Evolutionary conservation across 1,140 invertebrate species (phyloP), one percentile per base, ranked within the genome.

Genomic region (Anastatus disparis): DNA sequence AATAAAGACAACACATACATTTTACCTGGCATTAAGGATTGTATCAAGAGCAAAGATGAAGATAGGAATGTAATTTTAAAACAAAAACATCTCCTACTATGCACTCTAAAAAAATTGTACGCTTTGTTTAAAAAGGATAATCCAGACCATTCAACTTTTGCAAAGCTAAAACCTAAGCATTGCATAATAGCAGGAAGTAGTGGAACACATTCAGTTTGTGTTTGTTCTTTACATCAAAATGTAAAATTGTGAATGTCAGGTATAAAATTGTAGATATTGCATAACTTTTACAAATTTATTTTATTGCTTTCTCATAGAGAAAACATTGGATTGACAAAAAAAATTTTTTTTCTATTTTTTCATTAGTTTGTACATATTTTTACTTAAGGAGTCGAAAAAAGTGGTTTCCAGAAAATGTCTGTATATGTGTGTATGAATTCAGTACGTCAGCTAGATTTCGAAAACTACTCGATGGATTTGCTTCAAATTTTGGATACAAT

Each of bases 121-220:
- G n/a, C 38, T n/a, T 17, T 13, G 24, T 35, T 35, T 38, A 56
- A 56, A 56, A 20, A 56, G 13, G 12, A 56, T 17, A 2, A 56
- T 38, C 53, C 27, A n/a, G 29, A 35, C 10, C 7, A 17, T 17
- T 20, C 46, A 2, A 65, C 29, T 24, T 65, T 65, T 53, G 63
- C 48, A 3, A 20, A 65, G 27, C 63, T 38, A 3, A 13, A 17
- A 24, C 63, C 48, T 8, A 65, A 65, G 26, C 15, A 53, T 12
- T 65, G 48, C 26, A 4, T 65, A 24, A 15, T 53, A 38, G 63
- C 46, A 15, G 46, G 31, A 40, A 24, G 15, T n/a, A 65, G 46
- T 40, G 62, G 62, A 53, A 65, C 62, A 10, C 46, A 65, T 38
- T 65, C 31, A 1, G 46, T 65, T 15, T 53, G 63, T 27, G 38